phyloP scores from a whole-genome alignment of 1,140 invertebrate species.

The Batillaria attramentaria region DNA sequence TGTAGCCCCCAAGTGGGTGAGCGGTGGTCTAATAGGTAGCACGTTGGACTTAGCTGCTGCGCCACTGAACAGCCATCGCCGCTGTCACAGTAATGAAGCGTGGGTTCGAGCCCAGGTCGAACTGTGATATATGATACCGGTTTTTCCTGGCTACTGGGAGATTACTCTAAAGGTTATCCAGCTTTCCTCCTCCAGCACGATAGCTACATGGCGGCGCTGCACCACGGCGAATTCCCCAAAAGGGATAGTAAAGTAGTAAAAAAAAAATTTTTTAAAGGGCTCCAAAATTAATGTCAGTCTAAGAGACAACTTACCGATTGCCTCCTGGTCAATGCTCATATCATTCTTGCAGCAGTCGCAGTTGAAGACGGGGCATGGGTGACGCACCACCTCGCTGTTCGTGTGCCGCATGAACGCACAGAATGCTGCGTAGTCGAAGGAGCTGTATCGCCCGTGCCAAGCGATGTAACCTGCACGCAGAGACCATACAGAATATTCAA shows the following conservation, averaged over 20 bases:
- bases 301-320: conserved; percentile 47
- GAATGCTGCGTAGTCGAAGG: conserved; percentile 66
- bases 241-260: too few species aligned
- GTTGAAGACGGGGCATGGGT: conserved; percentile 59
- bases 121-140: too few species aligned
- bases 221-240: neutral
- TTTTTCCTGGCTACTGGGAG: too few species aligned
- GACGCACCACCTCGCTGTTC: conserved; percentile 58
- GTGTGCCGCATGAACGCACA: conserved; percentile 66
- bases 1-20: too few species aligned
- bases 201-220: neutral
- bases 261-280: neutral
- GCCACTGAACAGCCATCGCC: too few species aligned
- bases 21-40: too few species aligned
- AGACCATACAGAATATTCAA: too few species aligned
- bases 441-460: conserved; percentile 70
- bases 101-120: too few species aligned
- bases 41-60: too few species aligned
- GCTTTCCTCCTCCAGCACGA: neutral
- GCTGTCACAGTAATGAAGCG: too few species aligned
- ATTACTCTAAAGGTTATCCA: too few species aligned
- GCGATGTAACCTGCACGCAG: conserved; percentile 66
- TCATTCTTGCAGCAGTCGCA: conserved; percentile 63
- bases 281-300: conserved; percentile 6
- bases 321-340: conserved; percentile 58